Percentiles rank a stretch among this genome's conserved stretches.
Conservation (phyloP, 2,797 vertebrate species). For the Microhierax caerulescens region DNA sequence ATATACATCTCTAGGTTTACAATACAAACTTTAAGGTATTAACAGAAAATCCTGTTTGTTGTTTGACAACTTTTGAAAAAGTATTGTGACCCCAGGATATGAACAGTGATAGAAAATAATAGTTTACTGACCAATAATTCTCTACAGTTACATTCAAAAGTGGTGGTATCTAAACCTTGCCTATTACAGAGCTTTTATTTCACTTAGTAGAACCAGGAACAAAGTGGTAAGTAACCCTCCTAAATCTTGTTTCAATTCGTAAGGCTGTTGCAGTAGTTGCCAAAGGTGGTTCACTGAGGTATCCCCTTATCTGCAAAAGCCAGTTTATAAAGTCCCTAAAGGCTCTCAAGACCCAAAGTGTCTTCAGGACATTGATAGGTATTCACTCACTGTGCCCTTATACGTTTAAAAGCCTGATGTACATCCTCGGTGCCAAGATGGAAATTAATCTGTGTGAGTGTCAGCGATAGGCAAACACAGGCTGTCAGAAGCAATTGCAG, state of each 20-base stretch:
- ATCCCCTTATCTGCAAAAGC: neutral
- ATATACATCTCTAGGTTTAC: neutral
- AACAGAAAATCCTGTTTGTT: neutral
- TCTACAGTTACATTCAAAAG: neutral
- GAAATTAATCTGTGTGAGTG: neutral
- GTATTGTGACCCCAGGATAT: neutral
- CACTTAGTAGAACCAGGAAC: neutral
- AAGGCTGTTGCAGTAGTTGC: neutral
- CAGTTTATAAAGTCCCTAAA: neutral
- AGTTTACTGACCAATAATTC: neutral
- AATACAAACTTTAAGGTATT: neutral
- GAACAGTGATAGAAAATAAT: neutral
- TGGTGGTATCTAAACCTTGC: neutral
- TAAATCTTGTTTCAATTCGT: neutral
- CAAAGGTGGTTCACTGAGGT: neutral
- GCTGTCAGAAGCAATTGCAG: constrained; percentile 4
- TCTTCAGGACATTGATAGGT: neutral
- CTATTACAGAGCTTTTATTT: neutral
- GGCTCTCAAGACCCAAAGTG: neutral
- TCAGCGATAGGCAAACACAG: neutral
- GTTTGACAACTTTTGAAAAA: neutral
- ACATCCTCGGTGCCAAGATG: neutral
- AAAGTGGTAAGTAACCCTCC: neutral
- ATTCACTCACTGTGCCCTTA: neutral
- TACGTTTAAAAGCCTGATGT: neutral